phyloP scores from a whole-genome alignment of 2,113 vertebrate genomes.

The Pheucticus melanocephalus region DNA sequence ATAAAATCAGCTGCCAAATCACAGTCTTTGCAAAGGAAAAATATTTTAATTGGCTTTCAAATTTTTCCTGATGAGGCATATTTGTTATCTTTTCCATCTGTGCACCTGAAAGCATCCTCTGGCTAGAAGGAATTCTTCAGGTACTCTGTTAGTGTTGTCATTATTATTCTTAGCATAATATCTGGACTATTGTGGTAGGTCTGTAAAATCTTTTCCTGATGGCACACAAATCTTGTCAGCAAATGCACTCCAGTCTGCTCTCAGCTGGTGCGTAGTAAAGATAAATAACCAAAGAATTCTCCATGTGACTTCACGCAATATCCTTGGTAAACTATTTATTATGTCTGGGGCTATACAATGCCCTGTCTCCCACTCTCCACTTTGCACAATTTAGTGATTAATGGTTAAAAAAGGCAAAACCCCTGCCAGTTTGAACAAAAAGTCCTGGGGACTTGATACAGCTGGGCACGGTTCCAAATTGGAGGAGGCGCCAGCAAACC shows the following conservation, averaged over 20 bases:
- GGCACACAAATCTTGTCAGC: constrained; percentile 36
- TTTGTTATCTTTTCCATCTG: constrained; percentile 43
- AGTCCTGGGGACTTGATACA: constrained; percentile 38
- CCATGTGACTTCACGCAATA: constrained; percentile 28
- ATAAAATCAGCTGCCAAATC: constrained; percentile 58
- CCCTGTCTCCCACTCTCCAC: background rate
- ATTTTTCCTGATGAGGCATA: constrained; percentile 24
- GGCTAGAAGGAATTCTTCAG: background rate
- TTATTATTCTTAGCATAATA: background rate
- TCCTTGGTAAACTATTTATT: constrained; percentile 42
- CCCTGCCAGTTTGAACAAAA: constrained; percentile 49
- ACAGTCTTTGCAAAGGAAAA: constrained; percentile 37
- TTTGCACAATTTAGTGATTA: constrained; percentile 53
- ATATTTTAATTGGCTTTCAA: constrained; percentile 64
- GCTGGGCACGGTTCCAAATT: background rate
- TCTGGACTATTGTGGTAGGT: background rate
- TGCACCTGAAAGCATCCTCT: background rate
- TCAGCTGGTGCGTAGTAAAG: constrained; percentile 15
- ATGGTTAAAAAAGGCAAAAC: constrained; percentile 41
- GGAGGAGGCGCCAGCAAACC: constrained; percentile 29
- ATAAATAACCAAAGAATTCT: constrained; percentile 34
- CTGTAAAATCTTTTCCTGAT: constrained; percentile 28
- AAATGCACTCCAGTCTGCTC: constrained; percentile 5
- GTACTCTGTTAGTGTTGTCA: background rate
- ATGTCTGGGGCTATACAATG: constrained; percentile 18